A percentile compares a stretch with the other conserved stretches of the same genome.
phyloP scores from a whole-genome alignment of 2,113 vertebrate genomes.

The Plotosus lineatus region DNA sequence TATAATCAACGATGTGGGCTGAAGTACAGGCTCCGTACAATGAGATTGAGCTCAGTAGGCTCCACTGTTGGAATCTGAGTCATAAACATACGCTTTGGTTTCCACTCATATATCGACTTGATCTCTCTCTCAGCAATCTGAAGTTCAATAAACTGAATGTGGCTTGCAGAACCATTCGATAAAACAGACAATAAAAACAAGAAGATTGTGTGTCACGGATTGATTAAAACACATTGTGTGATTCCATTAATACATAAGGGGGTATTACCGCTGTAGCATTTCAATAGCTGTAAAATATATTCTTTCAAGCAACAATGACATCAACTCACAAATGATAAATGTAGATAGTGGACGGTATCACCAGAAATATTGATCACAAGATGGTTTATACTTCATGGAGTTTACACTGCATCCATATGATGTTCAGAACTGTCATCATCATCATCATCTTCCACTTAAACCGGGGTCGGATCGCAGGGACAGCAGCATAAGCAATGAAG shows the following conservation, averaged over 20 bases:
- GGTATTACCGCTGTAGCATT: background rate
- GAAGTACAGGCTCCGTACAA: slow-evolving; percentile 41
- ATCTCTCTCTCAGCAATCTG: background rate
- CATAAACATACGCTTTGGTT: slow-evolving; percentile 21
- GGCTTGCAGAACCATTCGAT: background rate
- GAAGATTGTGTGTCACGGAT: no score
- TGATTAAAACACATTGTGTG: background rate
- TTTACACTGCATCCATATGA: background rate
- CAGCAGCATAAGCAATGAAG: no score
- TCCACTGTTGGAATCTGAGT: slow-evolving; percentile 37
- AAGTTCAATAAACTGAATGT: background rate
- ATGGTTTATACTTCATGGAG: background rate
- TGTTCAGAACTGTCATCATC: background rate
- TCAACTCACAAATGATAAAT: background rate
- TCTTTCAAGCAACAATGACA: background rate
- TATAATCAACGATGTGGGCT: slow-evolving; percentile 40
- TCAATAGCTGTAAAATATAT: background rate
- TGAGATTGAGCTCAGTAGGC: slow-evolving; percentile 39
- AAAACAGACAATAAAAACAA: background rate
- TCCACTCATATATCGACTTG: background rate
- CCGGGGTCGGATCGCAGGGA: no score
- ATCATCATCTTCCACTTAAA: no score
- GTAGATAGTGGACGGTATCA: background rate
- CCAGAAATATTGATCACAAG: background rate
- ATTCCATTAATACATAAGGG: background rate